Evolutionary conservation across 2,888 invertebrate species (phyloP), one percentile per base, ranked within the genome.

Genomic region (Cheilosia soror): DNA sequence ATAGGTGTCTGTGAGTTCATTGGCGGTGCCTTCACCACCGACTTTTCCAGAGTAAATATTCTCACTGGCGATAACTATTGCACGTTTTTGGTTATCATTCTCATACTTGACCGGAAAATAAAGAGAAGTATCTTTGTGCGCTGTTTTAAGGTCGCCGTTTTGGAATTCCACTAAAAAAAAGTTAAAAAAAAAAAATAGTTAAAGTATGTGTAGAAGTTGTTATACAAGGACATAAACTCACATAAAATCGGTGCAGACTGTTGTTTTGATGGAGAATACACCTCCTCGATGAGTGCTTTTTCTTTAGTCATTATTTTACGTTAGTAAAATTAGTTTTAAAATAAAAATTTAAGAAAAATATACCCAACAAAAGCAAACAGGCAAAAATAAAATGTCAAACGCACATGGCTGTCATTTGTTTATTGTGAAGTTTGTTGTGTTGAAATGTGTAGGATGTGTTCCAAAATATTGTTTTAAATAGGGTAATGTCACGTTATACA

Each of bases 141-240:
- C 76, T 15, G 87, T 85, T 0, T 87, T 84, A 0, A 92, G 72
- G 7, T 87, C 77, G 3, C 92, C 92, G 80, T 92, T 92, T 83
- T 92, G 92, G 49, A 92, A 92, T 84, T 89, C 89, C 6, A 92
- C 92, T 92, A 62, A 1, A 77, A 62, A 1, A 77, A 51, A 60
- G 40, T 92, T 60, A 2, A 75, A 51, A 60, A 33, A 33, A 77
- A 31, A 13, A 55, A 44, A 4, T 4, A 37, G 9, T 55, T 42
- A 20, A 25, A 2, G 6, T 15, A 20, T 1, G 27, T 6, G 2
- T 47, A 6, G 3, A 0, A n/a, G 47, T 31, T 1, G 15, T 7
- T 7, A 15, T 9, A 31, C 11, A 2, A n/a, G 1, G 13, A 4
- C 5, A n/a, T 25, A 31, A 53, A 87, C 89, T 89, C 88, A 92